Conservation (phyloP, 2,797 vertebrate genomes). For the Denticeps clupeoides region DNA sequence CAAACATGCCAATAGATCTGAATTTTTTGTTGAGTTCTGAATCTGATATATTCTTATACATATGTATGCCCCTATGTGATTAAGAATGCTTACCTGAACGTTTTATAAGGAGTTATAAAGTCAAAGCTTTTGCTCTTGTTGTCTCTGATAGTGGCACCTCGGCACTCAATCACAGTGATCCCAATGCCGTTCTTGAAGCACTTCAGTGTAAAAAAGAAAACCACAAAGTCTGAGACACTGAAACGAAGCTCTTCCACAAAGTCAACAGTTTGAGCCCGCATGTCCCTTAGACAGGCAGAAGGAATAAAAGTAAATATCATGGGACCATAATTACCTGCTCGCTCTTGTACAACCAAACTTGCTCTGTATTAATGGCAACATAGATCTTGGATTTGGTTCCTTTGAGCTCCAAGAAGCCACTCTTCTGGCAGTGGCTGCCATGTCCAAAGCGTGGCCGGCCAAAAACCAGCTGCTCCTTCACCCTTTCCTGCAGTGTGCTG, state of each 20-base stretch:
- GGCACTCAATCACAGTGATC: conserved; percentile 81
- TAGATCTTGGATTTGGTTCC: conserved; percentile 87
- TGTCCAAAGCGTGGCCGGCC: conserved; percentile 56
- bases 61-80: too few species aligned
- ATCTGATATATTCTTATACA: too few species aligned
- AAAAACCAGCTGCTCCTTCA: conserved; percentile 72
- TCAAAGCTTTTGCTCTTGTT: conserved; percentile 83
- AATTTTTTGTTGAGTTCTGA: too few species aligned
- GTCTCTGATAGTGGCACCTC: conserved; percentile 80
- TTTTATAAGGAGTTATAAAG: conserved; percentile 84
- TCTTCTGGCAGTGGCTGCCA: conserved; percentile 71
- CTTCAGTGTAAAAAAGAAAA: conserved; percentile 41
- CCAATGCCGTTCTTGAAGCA: conserved; percentile 82
- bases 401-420: conserved; percentile 76
- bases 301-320: too few species aligned
- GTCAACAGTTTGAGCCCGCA: too few species aligned
- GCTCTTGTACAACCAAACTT: conserved; percentile 88
- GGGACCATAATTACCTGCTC: conserved; percentile 80
- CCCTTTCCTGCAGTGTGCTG: conserved; percentile 71
- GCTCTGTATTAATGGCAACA: conserved; percentile 70
- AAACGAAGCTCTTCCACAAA: too few species aligned
- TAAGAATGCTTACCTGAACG: conserved; percentile 71
- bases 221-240: neutral
- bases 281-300: too few species aligned
- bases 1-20: too few species aligned